Evolutionary conservation across 2,113 vertebrate genomes (phyloP).

Genomic region (Orthochromis malagaraziensis): DNA sequence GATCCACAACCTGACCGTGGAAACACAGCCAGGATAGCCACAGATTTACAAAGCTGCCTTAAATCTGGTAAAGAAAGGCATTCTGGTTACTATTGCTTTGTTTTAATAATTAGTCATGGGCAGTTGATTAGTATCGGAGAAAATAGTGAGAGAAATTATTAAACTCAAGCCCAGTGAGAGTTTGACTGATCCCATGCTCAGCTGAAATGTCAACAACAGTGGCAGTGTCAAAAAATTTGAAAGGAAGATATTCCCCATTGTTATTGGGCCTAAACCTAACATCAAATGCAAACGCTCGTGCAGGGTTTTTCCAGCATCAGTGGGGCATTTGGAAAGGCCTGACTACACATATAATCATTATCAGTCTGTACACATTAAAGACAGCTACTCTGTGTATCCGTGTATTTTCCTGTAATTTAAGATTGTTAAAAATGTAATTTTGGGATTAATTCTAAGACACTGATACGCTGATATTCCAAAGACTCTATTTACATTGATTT

Average conservation of each 20-base stretch:
- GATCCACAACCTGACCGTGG: conserved; percentile 68
- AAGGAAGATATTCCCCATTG: background rate
- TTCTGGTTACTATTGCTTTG: background rate
- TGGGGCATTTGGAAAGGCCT: background rate
- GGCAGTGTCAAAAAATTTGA: background rate
- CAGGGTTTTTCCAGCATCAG: background rate
- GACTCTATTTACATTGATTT: background rate
- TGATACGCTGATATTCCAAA: background rate
- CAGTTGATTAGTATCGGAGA: background rate
- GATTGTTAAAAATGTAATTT: background rate
- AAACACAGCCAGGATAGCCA: background rate
- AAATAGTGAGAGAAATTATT: background rate
- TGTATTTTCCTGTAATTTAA: background rate
- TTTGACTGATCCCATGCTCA: background rate
- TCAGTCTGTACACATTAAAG: background rate
- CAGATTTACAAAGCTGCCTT: background rate
- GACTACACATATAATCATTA: background rate
- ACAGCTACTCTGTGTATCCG: background rate
- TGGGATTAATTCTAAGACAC: background rate
- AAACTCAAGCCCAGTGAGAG: background rate
- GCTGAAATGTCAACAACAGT: background rate
- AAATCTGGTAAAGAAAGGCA: background rate
- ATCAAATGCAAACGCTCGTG: background rate
- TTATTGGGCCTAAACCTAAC: background rate
- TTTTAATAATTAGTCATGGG: accelerated